Evolutionary conservation across 2,888 invertebrate genomes (phyloP), one percentile per base, ranked within the genome.

Genomic region (Resseliella maxima): DNA sequence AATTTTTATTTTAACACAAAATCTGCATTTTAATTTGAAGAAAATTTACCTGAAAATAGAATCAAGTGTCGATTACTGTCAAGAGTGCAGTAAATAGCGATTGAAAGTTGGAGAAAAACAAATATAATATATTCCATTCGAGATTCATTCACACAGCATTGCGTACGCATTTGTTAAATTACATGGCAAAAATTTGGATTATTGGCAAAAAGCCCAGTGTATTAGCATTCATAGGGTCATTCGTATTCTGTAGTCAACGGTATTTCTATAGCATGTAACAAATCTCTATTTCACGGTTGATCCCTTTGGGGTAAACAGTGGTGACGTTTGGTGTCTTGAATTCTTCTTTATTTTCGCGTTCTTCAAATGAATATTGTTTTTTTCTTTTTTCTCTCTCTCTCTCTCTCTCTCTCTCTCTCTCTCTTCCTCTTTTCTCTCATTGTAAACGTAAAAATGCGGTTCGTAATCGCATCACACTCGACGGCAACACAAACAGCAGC

Each of bases 271-370:
- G 0, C 72, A 31, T 0, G 24, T 6, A 72, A 72, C 72, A 35
- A 72, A 35, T 72, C 35, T 72, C 72, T 31, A 72, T 72, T 72
- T 72, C 27, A n/a, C 15, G 72, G 72, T 12, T 72, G 35, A 72
- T 72, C 31, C 72, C 72, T 12, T 72, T 72, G 72, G 72, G n/a
- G 72, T 18, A 72, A 72, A 72, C 72, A 31, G 31, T 6, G 72
- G 1, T 27, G n/a, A 8, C 24, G 35, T 31, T 72, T 31, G 3
- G 31, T n/a, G 72, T 15, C 31, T n/a, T 35, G n/a, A 18, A 1
- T 83, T 38, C 38, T 38, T 38, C 21, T 83, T 83, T n/a, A 36
- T 38, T 83, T 83, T 83, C 12, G 27, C 35, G 21, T 83, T 38
- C 10, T 36, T 21, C 41, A 31, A 27, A 85, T 18, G 27, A 45